Evolutionary conservation across 2,113 vertebrate species (phyloP).

Genomic region (Redunca redunca): DNA sequence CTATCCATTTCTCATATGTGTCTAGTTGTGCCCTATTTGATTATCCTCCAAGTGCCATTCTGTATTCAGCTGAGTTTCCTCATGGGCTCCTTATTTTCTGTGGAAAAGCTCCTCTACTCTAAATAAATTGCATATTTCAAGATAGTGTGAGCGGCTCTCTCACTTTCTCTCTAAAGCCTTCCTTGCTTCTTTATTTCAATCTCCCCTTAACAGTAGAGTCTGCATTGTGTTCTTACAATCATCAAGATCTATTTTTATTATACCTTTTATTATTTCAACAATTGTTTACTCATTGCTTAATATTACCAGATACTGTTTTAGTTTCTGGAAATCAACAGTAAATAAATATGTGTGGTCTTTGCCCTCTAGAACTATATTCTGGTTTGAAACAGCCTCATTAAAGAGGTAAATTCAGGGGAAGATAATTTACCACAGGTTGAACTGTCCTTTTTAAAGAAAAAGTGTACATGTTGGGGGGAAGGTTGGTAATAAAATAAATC

Average conservation of each 20-base stretch:
- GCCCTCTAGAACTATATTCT: neutral
- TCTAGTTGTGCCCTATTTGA: neutral
- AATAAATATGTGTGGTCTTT: neutral
- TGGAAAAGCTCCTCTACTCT: neutral
- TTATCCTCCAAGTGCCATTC: neutral
- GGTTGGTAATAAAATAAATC: neutral
- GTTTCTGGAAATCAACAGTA: neutral
- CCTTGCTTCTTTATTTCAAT: neutral
- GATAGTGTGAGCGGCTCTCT: no score
- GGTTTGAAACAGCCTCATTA: neutral
- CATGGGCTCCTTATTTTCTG: neutral
- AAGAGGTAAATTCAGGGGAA: neutral
- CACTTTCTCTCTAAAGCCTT: neutral
- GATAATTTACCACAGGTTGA: neutral
- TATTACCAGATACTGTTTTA: neutral
- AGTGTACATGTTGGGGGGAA: neutral
- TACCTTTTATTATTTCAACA: neutral
- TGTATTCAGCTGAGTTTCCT: neutral
- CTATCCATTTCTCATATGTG: neutral
- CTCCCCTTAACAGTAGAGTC: neutral
- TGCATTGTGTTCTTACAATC: neutral
- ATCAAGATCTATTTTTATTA: neutral
- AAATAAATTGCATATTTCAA: neutral
- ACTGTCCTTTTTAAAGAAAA: neutral
- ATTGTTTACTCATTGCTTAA: neutral